phyloP scores from a whole-genome alignment of 53 echinoderm and acorn worm species.

The Henricia sp. region DNA sequence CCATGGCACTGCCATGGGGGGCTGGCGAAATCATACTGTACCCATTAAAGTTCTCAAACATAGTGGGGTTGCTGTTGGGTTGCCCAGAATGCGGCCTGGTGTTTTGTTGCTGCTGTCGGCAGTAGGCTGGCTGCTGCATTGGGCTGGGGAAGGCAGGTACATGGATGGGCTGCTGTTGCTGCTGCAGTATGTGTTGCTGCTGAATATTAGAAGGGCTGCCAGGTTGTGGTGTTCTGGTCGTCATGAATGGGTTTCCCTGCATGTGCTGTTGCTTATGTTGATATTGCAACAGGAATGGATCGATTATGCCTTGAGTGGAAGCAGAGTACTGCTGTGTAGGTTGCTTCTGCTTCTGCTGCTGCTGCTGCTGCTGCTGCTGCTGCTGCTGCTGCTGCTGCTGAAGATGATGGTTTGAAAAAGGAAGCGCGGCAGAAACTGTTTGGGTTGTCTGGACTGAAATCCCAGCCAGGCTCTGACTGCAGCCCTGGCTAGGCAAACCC shows the following conservation, averaged over 20 bases:
- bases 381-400: conserved; percentile 43
- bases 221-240: conserved; percentile 14
- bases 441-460: conserved; percentile 13
- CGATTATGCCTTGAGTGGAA: conserved; percentile 50
- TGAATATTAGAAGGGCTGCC: conserved; percentile 53
- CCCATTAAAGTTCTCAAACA: conserved; percentile 39
- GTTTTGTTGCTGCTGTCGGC: conserved; percentile 46
- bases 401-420: conserved; percentile 22
- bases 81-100: conserved; percentile 15
- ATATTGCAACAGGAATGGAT: conserved; percentile 27
- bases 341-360: too few species aligned
- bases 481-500: conserved; percentile 11
- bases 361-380: too few species aligned
- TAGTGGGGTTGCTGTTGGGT: conserved; percentile 12
- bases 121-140: conserved; percentile 37
- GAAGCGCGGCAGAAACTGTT: conserved; percentile 55
- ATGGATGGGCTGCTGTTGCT: conserved; percentile 52
- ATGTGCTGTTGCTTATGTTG: conserved; percentile 29
- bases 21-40: not conserved
- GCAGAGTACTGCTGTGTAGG: conserved; percentile 64
- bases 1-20: conserved; percentile 8
- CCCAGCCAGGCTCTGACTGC: conserved; percentile 8
- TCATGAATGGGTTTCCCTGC: conserved; percentile 39
- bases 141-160: conserved; percentile 13
- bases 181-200: conserved; percentile 41